Evolutionary conservation across 2,888 invertebrate species (phyloP).

Genomic region (Tuberolachnus salignus): DNA sequence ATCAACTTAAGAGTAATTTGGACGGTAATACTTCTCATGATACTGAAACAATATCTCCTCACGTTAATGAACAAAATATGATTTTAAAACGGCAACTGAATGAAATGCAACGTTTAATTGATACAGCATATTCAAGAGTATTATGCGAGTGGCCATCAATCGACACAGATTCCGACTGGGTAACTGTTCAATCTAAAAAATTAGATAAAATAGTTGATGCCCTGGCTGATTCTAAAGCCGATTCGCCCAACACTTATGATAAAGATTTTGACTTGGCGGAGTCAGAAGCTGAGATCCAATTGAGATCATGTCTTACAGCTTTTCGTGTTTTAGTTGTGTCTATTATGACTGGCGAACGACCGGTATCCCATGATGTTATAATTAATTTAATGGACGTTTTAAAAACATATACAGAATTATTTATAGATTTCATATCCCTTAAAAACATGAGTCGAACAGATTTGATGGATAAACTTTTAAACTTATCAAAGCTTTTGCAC

Average conservation of each 20-base stretch:
- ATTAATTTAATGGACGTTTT: slow-evolving; percentile 12
- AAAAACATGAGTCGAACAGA: neutral
- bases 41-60: neutral
- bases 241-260: neutral
- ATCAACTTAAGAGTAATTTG: slow-evolving; percentile 48
- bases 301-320: slow-evolving; percentile 9
- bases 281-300: neutral
- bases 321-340: slow-evolving; percentile 11
- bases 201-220: slow-evolving; percentile 36
- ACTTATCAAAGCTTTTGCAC: neutral
- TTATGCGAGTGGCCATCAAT: slow-evolving; percentile 18
- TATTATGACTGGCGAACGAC: neutral
- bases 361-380: neutral
- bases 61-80: slow-evolving; percentile 15
- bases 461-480: slow-evolving; percentile 6
- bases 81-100: slow-evolving; percentile 27
- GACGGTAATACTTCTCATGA: neutral
- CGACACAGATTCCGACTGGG: slow-evolving; percentile 22
- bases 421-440: slow-evolving; percentile 13
- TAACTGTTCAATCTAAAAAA: slow-evolving; percentile 18
- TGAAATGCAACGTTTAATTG: slow-evolving; percentile 39
- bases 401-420: slow-evolving; percentile 13
- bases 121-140: slow-evolving; percentile 28
- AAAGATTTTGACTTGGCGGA: neutral
- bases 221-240: neutral